phyloP scores from a whole-genome alignment of 2,888 invertebrate species.

The Villa cingulata region DNA sequence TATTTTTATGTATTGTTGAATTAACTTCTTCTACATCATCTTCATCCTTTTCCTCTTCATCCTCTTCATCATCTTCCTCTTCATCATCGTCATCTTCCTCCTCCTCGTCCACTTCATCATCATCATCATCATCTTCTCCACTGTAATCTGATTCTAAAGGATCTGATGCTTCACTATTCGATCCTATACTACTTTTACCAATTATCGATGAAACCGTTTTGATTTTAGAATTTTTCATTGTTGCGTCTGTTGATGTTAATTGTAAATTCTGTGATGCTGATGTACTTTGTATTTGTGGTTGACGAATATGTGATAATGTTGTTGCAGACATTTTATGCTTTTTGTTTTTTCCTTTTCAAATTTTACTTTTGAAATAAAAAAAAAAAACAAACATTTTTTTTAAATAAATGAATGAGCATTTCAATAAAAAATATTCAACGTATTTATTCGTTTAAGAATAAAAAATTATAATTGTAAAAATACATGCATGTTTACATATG shows the following conservation, averaged over 20 bases:
- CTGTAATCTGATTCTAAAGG: slow-evolving; percentile 33
- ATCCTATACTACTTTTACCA: slow-evolving; percentile 22
- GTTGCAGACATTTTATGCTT: slow-evolving; percentile 28
- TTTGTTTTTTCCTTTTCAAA: background rate
- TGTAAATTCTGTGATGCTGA: slow-evolving; percentile 2
- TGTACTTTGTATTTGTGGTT: background rate
- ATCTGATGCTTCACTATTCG: slow-evolving; percentile 29
- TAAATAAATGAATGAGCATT: background rate
- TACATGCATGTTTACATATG: no score
- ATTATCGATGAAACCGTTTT: background rate
- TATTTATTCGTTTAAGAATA: no score
- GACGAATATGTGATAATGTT: slow-evolving; percentile 24
- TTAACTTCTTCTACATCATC: background rate
- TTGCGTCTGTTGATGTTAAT: slow-evolving; percentile 18
- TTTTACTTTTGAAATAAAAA: background rate
- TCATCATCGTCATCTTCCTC: slow-evolving; percentile 3
- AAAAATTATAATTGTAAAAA: no score
- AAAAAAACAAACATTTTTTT: no score
- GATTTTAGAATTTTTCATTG: slow-evolving; percentile 20
- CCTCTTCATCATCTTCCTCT: background rate
- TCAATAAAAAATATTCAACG: background rate
- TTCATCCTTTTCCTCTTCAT: background rate
- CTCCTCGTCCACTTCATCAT: slow-evolving; percentile 4
- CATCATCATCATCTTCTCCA: slow-evolving; percentile 8
- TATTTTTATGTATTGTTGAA: background rate